Base-by-base conservation (phyloP, 1,140 invertebrate genomes). In the Heterodera carotae region DNA sequence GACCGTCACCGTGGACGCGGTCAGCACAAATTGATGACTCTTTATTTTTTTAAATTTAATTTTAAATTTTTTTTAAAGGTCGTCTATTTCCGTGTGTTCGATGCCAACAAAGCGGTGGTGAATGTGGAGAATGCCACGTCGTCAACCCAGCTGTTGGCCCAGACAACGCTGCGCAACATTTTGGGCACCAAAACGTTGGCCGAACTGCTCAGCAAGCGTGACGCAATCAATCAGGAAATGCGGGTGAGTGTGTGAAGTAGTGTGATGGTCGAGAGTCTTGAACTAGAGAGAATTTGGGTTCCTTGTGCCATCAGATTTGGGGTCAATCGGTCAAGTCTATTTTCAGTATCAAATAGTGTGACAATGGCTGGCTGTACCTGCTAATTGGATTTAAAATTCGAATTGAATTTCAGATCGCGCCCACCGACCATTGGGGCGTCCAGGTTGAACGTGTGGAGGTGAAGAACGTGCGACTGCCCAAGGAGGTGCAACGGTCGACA, bases 401-500 rank as follows among this genome's bases (percentile, higher is more conserved):
- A n/a, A n/a, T n/a, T 10, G 4, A 6, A 6, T 39, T 75, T 69
- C 25, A 73, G 89, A 88, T 88, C 74, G 27, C 91, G 69, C 89
- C 90, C 8, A 91, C 90, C 5, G 90, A 90, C 69, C 81, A 85
- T 36, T 91, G 90, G 90, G 90, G 90, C 29, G 90, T 91, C 67
- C 90, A 96, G 90, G 94, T 97, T 0, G 94, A 97, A 88, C 90
- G n/a, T 81, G 94, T 97, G 33, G 94, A 96, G 91, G 94, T 97
- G 93, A 90, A 90, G 84, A 89, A 90, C 75, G 89, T 90, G n/a
- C 82, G 89, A n/a, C 81, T 90, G 31, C 89, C 89, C 1, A 76
- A 84, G 2, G 85, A 89, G 76, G 25, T 90, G 60, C 90, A 90
- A 79, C 83, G 90, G 48, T 82, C 88, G 0, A 88, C 89, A 85